These are phyloP conservation scores for Lycocerus yunnanus DNA, from an alignment of 2,888 invertebrate species.

Conservation along the genomic window DNA sequence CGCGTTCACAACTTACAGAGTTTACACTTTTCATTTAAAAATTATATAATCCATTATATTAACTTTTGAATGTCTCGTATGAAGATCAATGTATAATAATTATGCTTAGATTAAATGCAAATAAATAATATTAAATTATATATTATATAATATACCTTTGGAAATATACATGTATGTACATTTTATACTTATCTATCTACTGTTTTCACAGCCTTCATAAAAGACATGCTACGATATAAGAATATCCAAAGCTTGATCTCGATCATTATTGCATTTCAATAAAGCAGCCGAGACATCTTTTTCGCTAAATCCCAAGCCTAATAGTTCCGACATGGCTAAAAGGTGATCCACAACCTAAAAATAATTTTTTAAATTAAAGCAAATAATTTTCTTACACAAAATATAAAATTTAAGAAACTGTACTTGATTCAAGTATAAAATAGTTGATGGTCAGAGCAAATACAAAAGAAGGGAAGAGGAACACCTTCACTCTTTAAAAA, in stretches of 20 bases:
- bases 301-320: conserved; percentile 84
- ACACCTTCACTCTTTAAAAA: too few species aligned
- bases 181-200: neutral
- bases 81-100: neutral
- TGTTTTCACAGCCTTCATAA: conserved; percentile 22
- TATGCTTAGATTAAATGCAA: conserved; percentile 19
- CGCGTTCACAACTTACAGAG: neutral
- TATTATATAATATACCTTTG: conserved; percentile 11
- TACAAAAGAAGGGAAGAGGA: too few species aligned
- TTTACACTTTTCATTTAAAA: neutral
- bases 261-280: conserved; percentile 76
- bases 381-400: too few species aligned
- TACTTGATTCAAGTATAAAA: too few species aligned
- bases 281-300: conserved; percentile 74
- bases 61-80: neutral
- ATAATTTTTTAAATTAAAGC: conserved; percentile 8
- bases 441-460: too few species aligned
- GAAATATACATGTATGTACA: conserved; percentile 4
- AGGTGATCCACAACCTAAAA: conserved; percentile 80
- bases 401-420: too few species aligned
- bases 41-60: neutral
- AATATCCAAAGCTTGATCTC: conserved; percentile 84
- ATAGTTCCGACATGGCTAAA: conserved; percentile 74
- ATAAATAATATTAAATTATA: conserved; percentile 24
- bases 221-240: conserved; percentile 68